Evolutionary conservation across 1,140 invertebrate genomes (phyloP).

Genomic region (Zaprionus kolodkinae): DNA sequence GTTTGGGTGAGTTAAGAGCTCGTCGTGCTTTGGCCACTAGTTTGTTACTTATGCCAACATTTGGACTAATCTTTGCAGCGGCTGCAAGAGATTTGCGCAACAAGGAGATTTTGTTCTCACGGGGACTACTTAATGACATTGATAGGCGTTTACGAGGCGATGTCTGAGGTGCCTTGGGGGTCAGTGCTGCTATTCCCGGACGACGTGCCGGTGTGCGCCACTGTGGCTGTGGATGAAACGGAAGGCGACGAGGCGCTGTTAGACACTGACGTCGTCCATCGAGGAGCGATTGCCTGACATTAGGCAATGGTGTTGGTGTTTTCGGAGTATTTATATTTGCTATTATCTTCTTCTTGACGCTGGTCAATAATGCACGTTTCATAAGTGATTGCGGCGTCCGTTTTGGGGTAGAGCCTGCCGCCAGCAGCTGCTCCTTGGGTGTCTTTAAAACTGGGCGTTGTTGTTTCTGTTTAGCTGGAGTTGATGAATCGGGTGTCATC

Average conservation of each 20-base stretch:
- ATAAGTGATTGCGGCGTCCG: constrained; percentile 74
- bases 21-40: constrained; percentile 66
- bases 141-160: constrained; percentile 46
- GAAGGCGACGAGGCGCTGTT: constrained; percentile 51
- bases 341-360: constrained; percentile 66
- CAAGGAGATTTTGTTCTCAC: constrained; percentile 60
- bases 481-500: constrained; percentile 9
- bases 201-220: constrained; percentile 29
- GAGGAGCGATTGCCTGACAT: constrained; percentile 8
- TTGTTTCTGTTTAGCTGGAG: neutral
- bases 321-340: constrained; percentile 14
- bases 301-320: constrained; percentile 18
- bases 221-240: constrained; percentile 41
- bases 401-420: constrained; percentile 50
- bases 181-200: neutral
- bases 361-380: constrained; percentile 72
- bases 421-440: constrained; percentile 28
- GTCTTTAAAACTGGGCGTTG: constrained; percentile 26
- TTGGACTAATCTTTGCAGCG: constrained; percentile 46
- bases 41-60: constrained; percentile 46
- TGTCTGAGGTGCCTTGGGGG: constrained; percentile 29
- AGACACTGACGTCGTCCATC: constrained; percentile 44
- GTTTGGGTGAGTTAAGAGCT: constrained; percentile 55
- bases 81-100: constrained; percentile 56
- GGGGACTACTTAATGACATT: constrained; percentile 28